Evolutionary conservation across 1,140 invertebrate genomes (phyloP), one percentile per base, ranked within the genome.

Genomic region (Lerema accius): DNA sequence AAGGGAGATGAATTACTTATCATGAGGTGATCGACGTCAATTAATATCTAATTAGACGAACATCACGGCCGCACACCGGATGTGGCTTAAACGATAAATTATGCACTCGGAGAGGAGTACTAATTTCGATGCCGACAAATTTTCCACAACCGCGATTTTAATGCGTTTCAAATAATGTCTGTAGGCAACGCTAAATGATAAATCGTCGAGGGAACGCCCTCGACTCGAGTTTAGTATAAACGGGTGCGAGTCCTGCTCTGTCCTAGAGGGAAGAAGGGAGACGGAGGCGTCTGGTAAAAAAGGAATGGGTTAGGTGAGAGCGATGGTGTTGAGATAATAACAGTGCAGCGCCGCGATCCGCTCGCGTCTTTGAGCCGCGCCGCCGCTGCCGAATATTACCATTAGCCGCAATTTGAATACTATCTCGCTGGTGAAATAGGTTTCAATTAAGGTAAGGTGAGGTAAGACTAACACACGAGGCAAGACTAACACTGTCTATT

Each of bases 91-190:
- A 74, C 83, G 84, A 87, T 90, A 88, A 88, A 88, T 90, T 87
- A 87, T 86, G 76, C 83, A 81, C 78, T 79, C 75, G 17, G 67
- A 73, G 76, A 81, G 74, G 71, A 81, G 83, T 87, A 90, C 79
- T 90, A 87, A 90, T 88, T 87, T 89, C 78, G 86, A 85, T 87
- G 85, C 85, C 86, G 84, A 87, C 84, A 87, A 89, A 89, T 86
- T 89, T 89, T 86, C 76, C 76, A 88, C 82, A 81, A 82, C 71
- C 80, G 83, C 85, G 80, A 85, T 84, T 90, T 90, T 89, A 86
- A 90, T 90, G 84, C 80, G 84, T 90, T 89, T 85, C 87, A 89
- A 89, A 90, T 89, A 90, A 90, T 89, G 83, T 88, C 87, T 85
- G 87, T 85, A 87, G 87, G 87, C 85, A 81, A 89, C 82, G 76